These are phyloP conservation scores for Dendrocincla tyrannina DNA, from an alignment of 2,797 vertebrate genomes.

Conservation along the genomic window DNA sequence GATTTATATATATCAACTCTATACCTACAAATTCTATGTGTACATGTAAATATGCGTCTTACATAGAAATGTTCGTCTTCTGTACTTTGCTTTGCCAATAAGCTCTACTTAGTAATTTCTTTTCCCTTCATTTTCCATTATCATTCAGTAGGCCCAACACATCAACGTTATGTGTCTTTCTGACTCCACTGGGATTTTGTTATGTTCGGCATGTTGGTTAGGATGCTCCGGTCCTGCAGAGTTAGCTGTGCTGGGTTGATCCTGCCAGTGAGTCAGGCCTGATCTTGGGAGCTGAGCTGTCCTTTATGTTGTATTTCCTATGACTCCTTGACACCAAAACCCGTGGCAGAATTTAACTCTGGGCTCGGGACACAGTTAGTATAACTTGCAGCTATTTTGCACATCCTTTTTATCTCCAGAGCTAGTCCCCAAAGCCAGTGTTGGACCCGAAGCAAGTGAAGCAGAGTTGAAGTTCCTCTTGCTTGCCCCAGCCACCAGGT, in stretches of 20 bases:
- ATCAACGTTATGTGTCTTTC: accelerated
- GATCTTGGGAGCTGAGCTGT: neutral
- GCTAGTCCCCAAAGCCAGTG: neutral
- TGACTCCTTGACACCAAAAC: neutral
- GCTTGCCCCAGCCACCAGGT: neutral
- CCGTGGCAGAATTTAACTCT: neutral
- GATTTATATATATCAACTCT: neutral
- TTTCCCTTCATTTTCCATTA: neutral
- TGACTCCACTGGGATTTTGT: neutral
- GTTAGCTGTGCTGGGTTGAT: neutral
- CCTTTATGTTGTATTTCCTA: neutral
- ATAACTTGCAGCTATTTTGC: neutral
- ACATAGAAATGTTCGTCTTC: neutral
- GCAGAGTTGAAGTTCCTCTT: neutral
- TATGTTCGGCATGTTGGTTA: neutral
- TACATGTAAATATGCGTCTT: neutral
- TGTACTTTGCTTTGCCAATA: neutral
- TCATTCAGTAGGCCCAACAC: neutral
- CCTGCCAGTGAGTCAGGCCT: neutral
- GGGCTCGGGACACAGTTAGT: neutral
- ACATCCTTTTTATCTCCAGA: neutral
- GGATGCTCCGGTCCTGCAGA: neutral
- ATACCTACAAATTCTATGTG: neutral
- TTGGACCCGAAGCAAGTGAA: neutral
- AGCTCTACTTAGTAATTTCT: neutral